phyloP scores from a whole-genome alignment of 2,113 vertebrate genomes.

The Motacilla tschutschensis region DNA sequence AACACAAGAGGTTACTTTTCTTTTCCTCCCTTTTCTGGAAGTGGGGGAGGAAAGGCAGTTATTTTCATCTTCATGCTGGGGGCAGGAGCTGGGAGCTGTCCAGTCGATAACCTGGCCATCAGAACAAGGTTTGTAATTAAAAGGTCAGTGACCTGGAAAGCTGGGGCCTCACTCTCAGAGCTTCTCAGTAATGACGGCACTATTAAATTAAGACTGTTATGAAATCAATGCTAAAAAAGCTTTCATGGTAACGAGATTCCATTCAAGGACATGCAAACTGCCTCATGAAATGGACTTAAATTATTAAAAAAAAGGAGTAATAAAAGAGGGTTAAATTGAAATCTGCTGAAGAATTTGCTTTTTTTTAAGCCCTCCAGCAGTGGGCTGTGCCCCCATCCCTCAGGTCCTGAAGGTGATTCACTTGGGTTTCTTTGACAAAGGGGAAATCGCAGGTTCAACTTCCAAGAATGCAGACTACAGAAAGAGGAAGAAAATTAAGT shows the following conservation, averaged over 20 bases:
- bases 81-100: slow-evolving; percentile 76
- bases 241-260: slow-evolving; percentile 85
- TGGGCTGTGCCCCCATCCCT: slow-evolving; percentile 30
- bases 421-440: slow-evolving; percentile 25
- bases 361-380: slow-evolving; percentile 37
- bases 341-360: slow-evolving; percentile 65
- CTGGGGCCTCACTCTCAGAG: slow-evolving; percentile 76
- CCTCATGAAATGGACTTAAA: slow-evolving; percentile 75
- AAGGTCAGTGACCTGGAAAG: slow-evolving; percentile 88
- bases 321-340: slow-evolving; percentile 71
- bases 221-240: slow-evolving; percentile 88
- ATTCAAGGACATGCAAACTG: slow-evolving; percentile 81
- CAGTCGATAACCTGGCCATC: slow-evolving; percentile 85
- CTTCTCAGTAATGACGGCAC: slow-evolving; percentile 79
- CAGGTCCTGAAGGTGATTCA: slow-evolving; percentile 29
- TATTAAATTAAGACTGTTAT: slow-evolving; percentile 89
- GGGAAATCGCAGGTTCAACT: neutral
- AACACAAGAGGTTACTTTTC: slow-evolving; percentile 76
- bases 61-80: slow-evolving; percentile 73
- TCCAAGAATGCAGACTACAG: slow-evolving; percentile 6
- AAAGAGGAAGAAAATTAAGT: neutral
- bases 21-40: slow-evolving; percentile 65
- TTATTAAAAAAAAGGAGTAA: slow-evolving; percentile 74
- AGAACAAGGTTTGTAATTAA: slow-evolving; percentile 88
- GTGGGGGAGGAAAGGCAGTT: slow-evolving; percentile 69